Evolutionary conservation across 1,140 invertebrate species (phyloP).

Genomic region (Drosophila melanogaster): Release_6_plus_ISO1_MT NT_033777.3:16962001-16962500

Average conservation of each 20-base stretch:
- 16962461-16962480: constrained; percentile 80
- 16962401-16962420: constrained; percentile 3
- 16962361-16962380: constrained; percentile 81
- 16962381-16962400: constrained; percentile 45
- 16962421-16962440: constrained; percentile 32
- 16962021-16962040: constrained; percentile 58
- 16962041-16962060: constrained; percentile 49
- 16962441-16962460: constrained; percentile 66
- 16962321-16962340: constrained; percentile 81
- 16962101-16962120: constrained; percentile 24
- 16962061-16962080: constrained; percentile 18
- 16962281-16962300: constrained; percentile 45
- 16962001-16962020: constrained; percentile 10
- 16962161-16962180: constrained; percentile 36
- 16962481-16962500: constrained; percentile 81
- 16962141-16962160: constrained; percentile 17
- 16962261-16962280: constrained; percentile 78
- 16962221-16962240: constrained; percentile 3
- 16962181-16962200: constrained; percentile 53
- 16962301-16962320: constrained; percentile 59
- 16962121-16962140: not conserved
- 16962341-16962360: constrained; percentile 82
- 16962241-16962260: constrained; percentile 51
- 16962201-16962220: constrained; percentile 35
- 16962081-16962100: not conserved